Evolutionary conservation across 2,797 vertebrate species (phyloP), one percentile per base, ranked within the genome.

Genomic region (Leuciscus waleckii): DNA sequence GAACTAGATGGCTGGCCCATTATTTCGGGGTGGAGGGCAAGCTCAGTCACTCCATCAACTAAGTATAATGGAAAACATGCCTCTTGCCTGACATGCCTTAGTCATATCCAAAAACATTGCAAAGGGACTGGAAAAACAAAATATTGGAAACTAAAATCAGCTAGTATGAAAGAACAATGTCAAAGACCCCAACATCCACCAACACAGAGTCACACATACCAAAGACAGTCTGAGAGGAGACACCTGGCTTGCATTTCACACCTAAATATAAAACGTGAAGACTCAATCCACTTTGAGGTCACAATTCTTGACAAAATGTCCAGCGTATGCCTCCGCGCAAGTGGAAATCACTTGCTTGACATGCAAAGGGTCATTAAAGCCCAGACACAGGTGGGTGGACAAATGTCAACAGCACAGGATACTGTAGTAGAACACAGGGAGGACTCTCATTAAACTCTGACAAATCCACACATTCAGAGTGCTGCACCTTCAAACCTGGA

Each of bases 391-490:
- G 85, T 87, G 76, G 81, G 81, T 83, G 81, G 81, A 79, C 68
- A 80, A 86, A 86, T 82, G 85, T 74, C 85, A 83, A 74, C 67
- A 83, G 67, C 76, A 32, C 75, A 73, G 32, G 68, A 82, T 65
- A 51, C 51, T 56, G 49, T 78, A 39, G 82, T 68, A 54, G 35
- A 70, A 46, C 69, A 54, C 85, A 69, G 75, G 75, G 70, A 80
- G 70, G 69, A 83, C 78, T 84, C 76, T 87, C 86, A 87, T 84
- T 84, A 80, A 81, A 80, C 86, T 68, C 17, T 29, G 63, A 83
- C 69, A 79, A 85, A 81, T 81, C 41, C 51, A 65, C 84, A 84
- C 82, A 68, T 69, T 58, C 37, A 83, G 73, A 51, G 54, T 16
- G 23, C 21, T 26, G 73, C 32, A 26, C 81, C 80, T 86, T 76